Conservation (phyloP, 2,888 invertebrate species). For the Drosophila rubida region DNA sequence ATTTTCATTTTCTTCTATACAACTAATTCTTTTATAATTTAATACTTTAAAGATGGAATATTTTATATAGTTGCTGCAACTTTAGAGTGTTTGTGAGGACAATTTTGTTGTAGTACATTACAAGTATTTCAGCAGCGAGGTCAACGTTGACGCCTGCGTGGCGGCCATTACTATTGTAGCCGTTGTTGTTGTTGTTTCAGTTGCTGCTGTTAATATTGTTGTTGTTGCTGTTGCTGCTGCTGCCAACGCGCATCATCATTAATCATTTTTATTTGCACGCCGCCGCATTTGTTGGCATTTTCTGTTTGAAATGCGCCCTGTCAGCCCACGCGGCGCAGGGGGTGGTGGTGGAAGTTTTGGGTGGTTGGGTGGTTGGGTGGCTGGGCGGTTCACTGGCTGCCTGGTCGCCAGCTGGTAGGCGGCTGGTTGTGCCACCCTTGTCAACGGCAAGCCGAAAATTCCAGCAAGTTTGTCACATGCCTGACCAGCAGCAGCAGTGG, state of each 20-base stretch:
- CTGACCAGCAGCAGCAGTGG: slow-evolving; percentile 33
- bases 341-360: slow-evolving; percentile 9
- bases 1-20: too few species aligned
- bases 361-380: slow-evolving; percentile 1
- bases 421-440: slow-evolving; percentile 61
- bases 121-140: slow-evolving; percentile 38
- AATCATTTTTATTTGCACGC: slow-evolving; percentile 83
- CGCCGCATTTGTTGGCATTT: slow-evolving; percentile 79
- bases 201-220: slow-evolving; percentile 36
- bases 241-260: slow-evolving; percentile 79
- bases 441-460: slow-evolving; percentile 63
- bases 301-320: slow-evolving; percentile 70
- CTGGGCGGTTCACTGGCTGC: not conserved
- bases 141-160: slow-evolving; percentile 67
- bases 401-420: slow-evolving; percentile 10
- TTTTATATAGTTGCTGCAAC: slow-evolving; percentile 4
- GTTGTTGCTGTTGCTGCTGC: slow-evolving; percentile 46
- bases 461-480: slow-evolving; percentile 74
- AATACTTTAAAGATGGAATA: too few species aligned
- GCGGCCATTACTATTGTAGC: slow-evolving; percentile 65
- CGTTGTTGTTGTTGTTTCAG: slow-evolving; percentile 7
- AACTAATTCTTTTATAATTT: too few species aligned
- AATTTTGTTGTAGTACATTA: slow-evolving; percentile 33
- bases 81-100: slow-evolving; percentile 13
- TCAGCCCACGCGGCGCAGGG: slow-evolving; percentile 21